Base-by-base conservation (phyloP, 2,113 vertebrate genomes). In the Mixornis gularis region DNA sequence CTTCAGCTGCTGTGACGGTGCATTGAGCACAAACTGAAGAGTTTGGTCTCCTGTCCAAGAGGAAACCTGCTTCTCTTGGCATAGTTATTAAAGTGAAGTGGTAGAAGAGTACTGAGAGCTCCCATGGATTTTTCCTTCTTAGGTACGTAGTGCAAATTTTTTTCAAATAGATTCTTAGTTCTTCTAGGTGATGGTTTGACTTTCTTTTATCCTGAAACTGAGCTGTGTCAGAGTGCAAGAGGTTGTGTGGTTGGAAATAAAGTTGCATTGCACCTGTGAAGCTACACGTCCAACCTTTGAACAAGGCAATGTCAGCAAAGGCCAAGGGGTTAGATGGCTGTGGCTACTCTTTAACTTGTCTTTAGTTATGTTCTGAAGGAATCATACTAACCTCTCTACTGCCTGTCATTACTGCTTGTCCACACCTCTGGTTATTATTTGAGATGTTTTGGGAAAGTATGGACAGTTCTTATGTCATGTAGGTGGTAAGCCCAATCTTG, bases 311-410 rank as follows among this genome's bases (percentile, higher is more conserved):
- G 43, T 66, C 55, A 79, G 59, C 30, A 88, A 66, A 91, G 52
- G 56, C 56, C 44, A 19, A 36, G 59, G 60, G 52, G 34, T 91
- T 87, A 79, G 49, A 6, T 66, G 48, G 30, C 60, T 74, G 59
- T 90, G 85, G 77, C 82, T 95, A 86, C 76, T 88, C 38, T 91
- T 95, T 91, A 95, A 87, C 76, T 82, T 65, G 34, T 55, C 74
- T 64, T 86, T 71, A 78, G 60, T 36, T 8, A 10, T 36, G 17
- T 59, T 85, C 30, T 51, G 69, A 88, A 80, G 68, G 76, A 83
- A 38, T 80, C 14, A 7, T 32, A 30, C 13, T 43, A 22, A 80
- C 13, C 17, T 66, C 17, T 66, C 25, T 56, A 38, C 22, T 80
- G 14, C 3, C 2, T 6, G 22, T 27, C 71, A 18, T 73, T 84